Base-by-base conservation (phyloP, 2,113 vertebrate genomes). In the Nesogale talazaci region DNA sequence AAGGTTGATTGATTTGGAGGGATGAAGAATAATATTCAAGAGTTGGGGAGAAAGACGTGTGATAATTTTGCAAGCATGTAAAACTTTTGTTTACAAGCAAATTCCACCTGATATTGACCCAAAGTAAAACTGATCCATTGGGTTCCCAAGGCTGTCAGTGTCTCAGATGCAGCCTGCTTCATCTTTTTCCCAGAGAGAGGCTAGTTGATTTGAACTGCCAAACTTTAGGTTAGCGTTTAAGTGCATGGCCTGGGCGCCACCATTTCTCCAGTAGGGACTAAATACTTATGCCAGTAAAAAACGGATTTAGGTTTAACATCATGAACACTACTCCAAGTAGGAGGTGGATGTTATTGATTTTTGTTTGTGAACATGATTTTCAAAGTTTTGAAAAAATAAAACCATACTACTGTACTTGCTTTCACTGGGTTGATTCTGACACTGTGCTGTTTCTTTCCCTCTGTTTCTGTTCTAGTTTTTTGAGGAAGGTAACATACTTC, bases 311-410 rank as follows among this genome's bases (percentile, higher is more conserved):
- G 75, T 31, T 57, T 78, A 75, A 63, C 82, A 83, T 74, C 52
- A 42, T 2, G 1, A 83, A 2, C 63, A 29, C 72, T 38, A 29
- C 16, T 91, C 46, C 76, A 72, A 76, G 40, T 74, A 12, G 25
- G 38, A 87, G 25, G 40, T 84, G 15, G 22, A 80, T 65, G 83
- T 80, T 36, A 31, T 86, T 83, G 15, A 34, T 80, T 91, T 95
- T 92, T 94, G 15, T 29, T 72, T 96, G 91, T 83, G 25, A 94
- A 83, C 65, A 34, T 22, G 84, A 42, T 56, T 85, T 89, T 92
- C 38, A 29, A n/a, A 85, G 36, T 84, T 42, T n/a, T n/a, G n/a
- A 10, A 25, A 1, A 15, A 74, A 65, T 22, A 70, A 27, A 42
- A 59, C n/a, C n/a, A 83, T 16, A 19, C 0, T 19, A n/a, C 70